Percentiles rank a stretch among this genome's conserved stretches.
These are phyloP conservation scores for Trogon surrucura DNA, from an alignment of 2,113 vertebrate genomes.

Conservation along the genomic window DNA sequence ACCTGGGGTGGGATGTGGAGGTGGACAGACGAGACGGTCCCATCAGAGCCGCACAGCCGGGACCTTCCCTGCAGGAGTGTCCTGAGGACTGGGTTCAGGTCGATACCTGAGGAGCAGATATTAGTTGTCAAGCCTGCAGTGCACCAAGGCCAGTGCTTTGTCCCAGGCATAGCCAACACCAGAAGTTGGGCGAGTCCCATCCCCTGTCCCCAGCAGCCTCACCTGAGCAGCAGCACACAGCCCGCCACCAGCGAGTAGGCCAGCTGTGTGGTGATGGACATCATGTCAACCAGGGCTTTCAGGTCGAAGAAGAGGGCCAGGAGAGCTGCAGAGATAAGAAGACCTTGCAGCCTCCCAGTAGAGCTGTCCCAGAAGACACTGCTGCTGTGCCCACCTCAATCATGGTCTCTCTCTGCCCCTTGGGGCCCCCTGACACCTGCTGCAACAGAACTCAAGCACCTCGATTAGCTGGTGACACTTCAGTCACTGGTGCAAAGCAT, in stretches of 20 bases:
- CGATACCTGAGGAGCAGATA: constrained; percentile 73
- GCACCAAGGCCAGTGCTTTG: not conserved
- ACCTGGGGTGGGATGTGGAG: constrained; percentile 40
- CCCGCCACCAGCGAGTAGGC: constrained; percentile 87
- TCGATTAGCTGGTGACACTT: not conserved
- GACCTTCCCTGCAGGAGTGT: not conserved
- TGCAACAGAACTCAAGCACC: not conserved
- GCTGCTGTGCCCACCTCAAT: not conserved
- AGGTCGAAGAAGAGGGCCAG: constrained; percentile 87
- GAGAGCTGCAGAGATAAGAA: constrained; percentile 70
- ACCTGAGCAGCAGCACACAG: constrained; percentile 90
- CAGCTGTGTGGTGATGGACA: constrained; percentile 88
- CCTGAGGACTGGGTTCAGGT: not conserved
- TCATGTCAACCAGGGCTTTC: constrained; percentile 85
- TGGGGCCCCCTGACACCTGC: fast-evolving
- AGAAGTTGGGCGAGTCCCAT: not conserved
- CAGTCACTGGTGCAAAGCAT: not conserved
- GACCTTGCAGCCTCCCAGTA: not conserved
- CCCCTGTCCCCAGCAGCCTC: not conserved
- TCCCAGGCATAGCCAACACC: not conserved
- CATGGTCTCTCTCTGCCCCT: fast-evolving
- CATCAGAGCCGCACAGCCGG: not conserved
- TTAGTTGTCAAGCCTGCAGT: not conserved
- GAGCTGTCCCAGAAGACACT: not conserved
- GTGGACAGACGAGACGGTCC: constrained; percentile 60